Evolutionary conservation across 2,888 invertebrate genomes (phyloP), one percentile per base, ranked within the genome.

Genomic region (Notodonta ziczac): DNA sequence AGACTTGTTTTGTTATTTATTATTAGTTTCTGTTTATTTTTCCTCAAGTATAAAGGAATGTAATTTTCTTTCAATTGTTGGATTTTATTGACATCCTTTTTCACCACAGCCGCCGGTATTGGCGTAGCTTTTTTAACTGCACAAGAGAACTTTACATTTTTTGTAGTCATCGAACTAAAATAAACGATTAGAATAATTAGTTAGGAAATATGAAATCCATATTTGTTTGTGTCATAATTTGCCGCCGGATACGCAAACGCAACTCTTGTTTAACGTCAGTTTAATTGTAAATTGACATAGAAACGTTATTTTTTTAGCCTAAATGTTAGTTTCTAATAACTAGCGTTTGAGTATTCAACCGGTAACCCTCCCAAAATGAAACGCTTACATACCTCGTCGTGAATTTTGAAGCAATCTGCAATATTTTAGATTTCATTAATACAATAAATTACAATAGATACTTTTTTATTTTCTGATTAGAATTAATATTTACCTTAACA

Each of bases 401-500:
- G 55, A 81, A 69, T 68, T 86, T 89, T 2, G 85, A 80, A 14
- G 81, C 63, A 50, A 81, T 83, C 90, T 90, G 77, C 42, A 87
- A 88, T 57, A 66, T 61, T 8, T n/a, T 5, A 35, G 5, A 24
- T 8, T 5, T 24, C 35, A n/a, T 53, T 13, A 53, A 16, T 51
- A 51, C 16, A 24, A 6, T 12, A 2, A 24, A 24, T 24, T 24
- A 24, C 24, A 24, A 24, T 24, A 2, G 24, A 9, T 46, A 50
- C 14, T 50, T 10, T 9, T 8, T 16, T 51, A 51, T 14, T 24
- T 24, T 24, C 13, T 10, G 14, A 16, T 16, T 24, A 2, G 1
- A 16, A 12, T 9, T 9, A 51, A 24, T 12, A 10, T n/a, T 54
- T 54, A 54, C 54, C 54, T 54, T 54, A 39, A 54, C 8, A 54